These are phyloP conservation scores for Pomacea canaliculata DNA, from an alignment of 2,888 invertebrate species.

Conservation along the genomic window DNA sequence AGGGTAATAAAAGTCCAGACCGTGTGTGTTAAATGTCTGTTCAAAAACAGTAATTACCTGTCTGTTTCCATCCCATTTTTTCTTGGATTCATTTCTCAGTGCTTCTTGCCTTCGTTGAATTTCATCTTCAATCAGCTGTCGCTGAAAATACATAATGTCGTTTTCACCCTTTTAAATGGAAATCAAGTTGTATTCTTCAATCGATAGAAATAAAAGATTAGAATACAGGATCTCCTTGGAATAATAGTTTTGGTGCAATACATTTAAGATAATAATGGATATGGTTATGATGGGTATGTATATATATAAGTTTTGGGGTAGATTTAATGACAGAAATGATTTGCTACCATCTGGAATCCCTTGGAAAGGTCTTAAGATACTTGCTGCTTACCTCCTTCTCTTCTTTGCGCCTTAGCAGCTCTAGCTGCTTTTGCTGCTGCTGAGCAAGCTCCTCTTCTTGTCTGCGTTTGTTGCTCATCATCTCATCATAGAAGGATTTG, in stretches of 20 bases:
- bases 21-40: too few species aligned
- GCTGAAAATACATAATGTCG: constrained; percentile 37
- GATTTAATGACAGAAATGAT: too few species aligned
- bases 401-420: constrained; percentile 51
- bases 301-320: too few species aligned
- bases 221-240: background rate
- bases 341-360: too few species aligned
- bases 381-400: constrained; percentile 54
- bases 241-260: too few species aligned
- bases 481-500: constrained; percentile 91
- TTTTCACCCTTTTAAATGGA: background rate
- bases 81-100: constrained; percentile 78
- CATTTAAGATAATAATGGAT: too few species aligned
- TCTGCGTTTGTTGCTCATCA: constrained; percentile 80
- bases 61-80: constrained; percentile 56
- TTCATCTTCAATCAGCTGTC: constrained; percentile 75
- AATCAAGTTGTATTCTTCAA: background rate
- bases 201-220: background rate
- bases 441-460: constrained; percentile 58
- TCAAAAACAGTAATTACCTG: background rate
- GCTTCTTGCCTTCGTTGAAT: constrained; percentile 84
- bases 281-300: too few species aligned
- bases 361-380: background rate
- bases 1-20: too few species aligned
- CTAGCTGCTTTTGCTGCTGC: constrained; percentile 52